Evolutionary conservation across 1,140 invertebrate genomes (phyloP), one percentile per base, ranked within the genome.

Genomic region (Archegozetes longisetosus): DNA sequence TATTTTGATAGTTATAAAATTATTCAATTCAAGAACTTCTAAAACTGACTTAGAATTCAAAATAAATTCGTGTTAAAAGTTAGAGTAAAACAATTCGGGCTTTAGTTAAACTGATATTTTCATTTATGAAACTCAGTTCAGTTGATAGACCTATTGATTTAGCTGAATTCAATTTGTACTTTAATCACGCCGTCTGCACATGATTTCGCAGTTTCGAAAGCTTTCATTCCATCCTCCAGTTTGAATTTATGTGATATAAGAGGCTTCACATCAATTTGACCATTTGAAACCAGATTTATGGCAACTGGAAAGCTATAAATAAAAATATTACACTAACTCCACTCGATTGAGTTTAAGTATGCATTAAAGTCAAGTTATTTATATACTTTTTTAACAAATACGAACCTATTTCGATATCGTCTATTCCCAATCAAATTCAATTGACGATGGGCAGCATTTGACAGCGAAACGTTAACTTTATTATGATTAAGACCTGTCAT

Each of bases 371-470:
- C 32, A 40, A 40, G 32, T 40, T 40, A 40, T 40, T 17, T 40
- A n/a, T n/a, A n/a, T n/a, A n/a, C n/a, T n/a, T n/a, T n/a, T n/a
- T n/a, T n/a, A n/a, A n/a, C n/a, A n/a, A n/a, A n/a, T n/a, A n/a
- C 78, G 74, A 73, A 88, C 85, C 86, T 85, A 74, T 65, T 52
- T 93, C 92, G 51, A 70, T 94, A 94, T 73, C 90, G 79, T 73
- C 95, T 95, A 23, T 88, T 81, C 51, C 91, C 90, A 66, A 81
- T 77, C 56, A 96, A 87, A 70, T 93, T 88, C 3, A 96, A 82
- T 77, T 95, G 91, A 58, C 84, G 72, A 0, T 80, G 73, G 13
- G 86, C 72, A 2, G 88, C 86, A 69, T 81, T 80, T 0, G 86
- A 79, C 53, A 95, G 71, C 2, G 90, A 89, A 47, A 95, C 61